Evolutionary conservation across 2,797 vertebrate genomes (phyloP), one percentile per base, ranked within the genome.

Genomic region (Cuniculus paca): DNA sequence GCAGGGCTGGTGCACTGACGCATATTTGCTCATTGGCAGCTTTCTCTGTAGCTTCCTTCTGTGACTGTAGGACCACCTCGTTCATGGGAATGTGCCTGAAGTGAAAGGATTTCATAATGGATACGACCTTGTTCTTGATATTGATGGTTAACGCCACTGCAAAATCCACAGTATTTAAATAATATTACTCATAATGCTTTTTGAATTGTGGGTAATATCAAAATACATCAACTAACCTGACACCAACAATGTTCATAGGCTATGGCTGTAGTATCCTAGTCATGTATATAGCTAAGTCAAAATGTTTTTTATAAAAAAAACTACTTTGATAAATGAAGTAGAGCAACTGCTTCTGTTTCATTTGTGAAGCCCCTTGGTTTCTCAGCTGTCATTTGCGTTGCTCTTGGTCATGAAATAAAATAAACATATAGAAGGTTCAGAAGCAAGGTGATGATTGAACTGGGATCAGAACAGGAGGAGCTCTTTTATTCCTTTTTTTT

Each of bases 131-230:
- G 20, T 28, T 83, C 24, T 24, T 90, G 63, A 34, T 95, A 81
- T 92, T 97, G 84, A 1, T 1, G 34, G 2, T n/a, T 82, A 50
- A 78, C 28, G 17, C n/a, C 22, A 54, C 77, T 72, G 45, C 34
- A 80, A 50, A 95, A 75, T 50, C 93, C 61, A 72, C 28, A 81
- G 68, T 75, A 90, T 58, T 91, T 90, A 94, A 36, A 50, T 83
- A 54, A 10, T 74, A 36, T 86, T 94, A 72, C 88, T 81, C 48
- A 70, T 24, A 90, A 42, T 94, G 78, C 12, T 80, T 93, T 80
- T 79, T 45, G 72, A 89, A 48, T 87, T 86, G 39, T 58, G 58
- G 26, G 54, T 56, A 58, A 86, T 50, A 65, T 34, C 83, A 63
- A 63, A 68, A 84, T 75, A 20, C 1, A 28, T 39, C n/a, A 61